Evolutionary conservation across 2,888 invertebrate genomes (phyloP).

Genomic region (Napeogenes inachia): DNA sequence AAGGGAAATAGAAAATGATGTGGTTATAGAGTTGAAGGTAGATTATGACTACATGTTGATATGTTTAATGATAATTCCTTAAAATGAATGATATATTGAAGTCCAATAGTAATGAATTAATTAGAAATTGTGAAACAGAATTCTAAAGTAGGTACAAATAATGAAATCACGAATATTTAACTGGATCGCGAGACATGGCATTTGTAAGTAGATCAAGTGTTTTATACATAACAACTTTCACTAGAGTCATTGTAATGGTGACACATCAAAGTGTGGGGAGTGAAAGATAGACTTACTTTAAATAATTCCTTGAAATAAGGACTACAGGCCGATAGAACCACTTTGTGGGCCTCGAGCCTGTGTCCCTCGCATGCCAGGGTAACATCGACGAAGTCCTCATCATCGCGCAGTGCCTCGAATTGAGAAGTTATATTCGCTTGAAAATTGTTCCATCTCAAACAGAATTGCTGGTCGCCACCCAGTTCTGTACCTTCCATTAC

Average conservation of each 20-base stretch:
- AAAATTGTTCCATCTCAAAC: slow-evolving; percentile 93
- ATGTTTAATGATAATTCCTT: slow-evolving; percentile 23
- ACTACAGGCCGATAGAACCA: slow-evolving; percentile 90
- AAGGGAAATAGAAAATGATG: slow-evolving; percentile 2
- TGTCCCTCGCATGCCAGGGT: slow-evolving; percentile 91
- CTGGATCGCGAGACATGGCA: slow-evolving; percentile 78
- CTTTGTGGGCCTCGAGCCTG: slow-evolving; percentile 90
- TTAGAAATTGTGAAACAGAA: slow-evolving; percentile 76
- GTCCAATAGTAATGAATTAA: slow-evolving; percentile 67
- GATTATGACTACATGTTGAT: slow-evolving; percentile 9
- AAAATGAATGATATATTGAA: slow-evolving; percentile 32
- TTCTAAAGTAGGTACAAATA: slow-evolving; percentile 75
- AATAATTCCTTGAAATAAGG: slow-evolving; percentile 92
- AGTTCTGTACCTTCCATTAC: slow-evolving; percentile 79
- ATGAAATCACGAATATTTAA: slow-evolving; percentile 78
- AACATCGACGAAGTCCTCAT: slow-evolving; percentile 92
- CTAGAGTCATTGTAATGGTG: slow-evolving; percentile 78
- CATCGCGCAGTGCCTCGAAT: slow-evolving; percentile 89
- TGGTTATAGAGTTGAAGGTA: background rate
- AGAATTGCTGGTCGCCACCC: slow-evolving; percentile 89
- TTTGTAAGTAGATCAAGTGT: slow-evolving; percentile 78
- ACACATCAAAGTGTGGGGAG: slow-evolving; percentile 77
- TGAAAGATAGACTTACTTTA: slow-evolving; percentile 83
- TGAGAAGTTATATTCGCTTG: slow-evolving; percentile 92
- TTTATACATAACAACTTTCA: slow-evolving; percentile 79